Percentiles rank a stretch among this genome's conserved stretches.
These are phyloP conservation scores for Microtus pennsylvanicus DNA, from an alignment of 2,113 vertebrate species.

Conservation along the genomic window DNA sequence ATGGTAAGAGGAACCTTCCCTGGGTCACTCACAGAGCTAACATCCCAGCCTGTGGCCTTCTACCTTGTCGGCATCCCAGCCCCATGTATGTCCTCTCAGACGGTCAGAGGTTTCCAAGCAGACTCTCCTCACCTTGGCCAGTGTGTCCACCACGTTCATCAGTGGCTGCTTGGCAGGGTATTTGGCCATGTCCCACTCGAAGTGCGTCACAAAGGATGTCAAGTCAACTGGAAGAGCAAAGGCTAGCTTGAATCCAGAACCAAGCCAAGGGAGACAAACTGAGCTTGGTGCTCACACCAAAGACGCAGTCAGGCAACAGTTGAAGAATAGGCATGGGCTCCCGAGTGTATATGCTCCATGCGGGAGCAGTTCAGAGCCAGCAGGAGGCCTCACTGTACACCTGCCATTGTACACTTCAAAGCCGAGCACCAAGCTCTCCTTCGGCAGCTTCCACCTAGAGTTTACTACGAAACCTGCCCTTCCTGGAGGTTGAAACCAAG, in stretches of 20 bases:
- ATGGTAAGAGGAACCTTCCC: background rate
- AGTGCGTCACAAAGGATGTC: slow-evolving; percentile 92
- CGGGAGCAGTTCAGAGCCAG: fast-evolving
- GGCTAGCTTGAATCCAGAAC: background rate
- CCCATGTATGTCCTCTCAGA: fast-evolving
- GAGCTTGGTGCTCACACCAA: fast-evolving
- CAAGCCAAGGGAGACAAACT: background rate
- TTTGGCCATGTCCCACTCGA: slow-evolving; percentile 99
- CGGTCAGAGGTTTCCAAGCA: fast-evolving
- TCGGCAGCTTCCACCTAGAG: background rate
- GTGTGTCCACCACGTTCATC: slow-evolving; percentile 92
- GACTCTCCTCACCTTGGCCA: slow-evolving; percentile 91
- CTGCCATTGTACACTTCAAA: background rate
- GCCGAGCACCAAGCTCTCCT: fast-evolving
- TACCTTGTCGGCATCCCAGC: background rate
- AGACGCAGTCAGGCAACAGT: background rate
- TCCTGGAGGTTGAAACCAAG: background rate
- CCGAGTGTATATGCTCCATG: fast-evolving
- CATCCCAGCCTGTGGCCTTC: background rate
- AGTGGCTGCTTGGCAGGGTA: slow-evolving; percentile 94
- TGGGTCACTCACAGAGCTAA: background rate
- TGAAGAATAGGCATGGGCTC: fast-evolving
- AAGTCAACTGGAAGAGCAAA: slow-evolving; percentile 91
- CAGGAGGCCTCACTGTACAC: background rate
- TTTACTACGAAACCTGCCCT: fast-evolving